These are phyloP conservation scores for Saimiri boliviensis DNA, from an alignment of 2,113 vertebrate genomes.

Conservation along the genomic window DNA sequence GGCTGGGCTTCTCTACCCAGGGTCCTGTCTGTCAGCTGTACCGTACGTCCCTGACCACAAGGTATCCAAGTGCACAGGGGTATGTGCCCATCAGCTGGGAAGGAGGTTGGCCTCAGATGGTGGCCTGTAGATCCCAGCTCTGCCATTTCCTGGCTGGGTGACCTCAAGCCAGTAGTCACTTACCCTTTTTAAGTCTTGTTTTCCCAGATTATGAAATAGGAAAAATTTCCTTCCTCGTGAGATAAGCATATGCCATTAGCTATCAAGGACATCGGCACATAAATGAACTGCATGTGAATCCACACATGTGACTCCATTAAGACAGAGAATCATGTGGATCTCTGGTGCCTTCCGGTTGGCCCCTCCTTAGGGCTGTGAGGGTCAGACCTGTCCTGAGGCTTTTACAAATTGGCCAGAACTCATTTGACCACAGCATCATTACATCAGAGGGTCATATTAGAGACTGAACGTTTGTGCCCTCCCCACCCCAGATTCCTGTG, in stretches of 20 bases:
- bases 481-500: not conserved
- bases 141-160: not conserved
- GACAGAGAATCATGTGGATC: not conserved
- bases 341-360: not conserved
- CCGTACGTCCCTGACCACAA: rapidly evolving
- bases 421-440: not conserved
- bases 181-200: not conserved
- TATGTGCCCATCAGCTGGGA: not conserved
- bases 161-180: not conserved
- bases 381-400: not conserved
- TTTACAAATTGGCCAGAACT: not conserved
- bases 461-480: not conserved
- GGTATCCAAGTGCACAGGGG: not conserved
- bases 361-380: not conserved
- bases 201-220: not conserved
- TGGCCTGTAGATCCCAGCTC: not conserved
- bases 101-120: not conserved
- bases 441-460: not conserved
- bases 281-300: not conserved
- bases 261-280: not conserved
- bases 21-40: not conserved
- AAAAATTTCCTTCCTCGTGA: not conserved
- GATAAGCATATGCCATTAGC: not conserved
- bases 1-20: not conserved
- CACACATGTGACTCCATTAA: not conserved